These are phyloP conservation scores for Dasypus novemcinctus DNA, from an alignment of 2,113 vertebrate species.

Conservation along the genomic window DNA sequence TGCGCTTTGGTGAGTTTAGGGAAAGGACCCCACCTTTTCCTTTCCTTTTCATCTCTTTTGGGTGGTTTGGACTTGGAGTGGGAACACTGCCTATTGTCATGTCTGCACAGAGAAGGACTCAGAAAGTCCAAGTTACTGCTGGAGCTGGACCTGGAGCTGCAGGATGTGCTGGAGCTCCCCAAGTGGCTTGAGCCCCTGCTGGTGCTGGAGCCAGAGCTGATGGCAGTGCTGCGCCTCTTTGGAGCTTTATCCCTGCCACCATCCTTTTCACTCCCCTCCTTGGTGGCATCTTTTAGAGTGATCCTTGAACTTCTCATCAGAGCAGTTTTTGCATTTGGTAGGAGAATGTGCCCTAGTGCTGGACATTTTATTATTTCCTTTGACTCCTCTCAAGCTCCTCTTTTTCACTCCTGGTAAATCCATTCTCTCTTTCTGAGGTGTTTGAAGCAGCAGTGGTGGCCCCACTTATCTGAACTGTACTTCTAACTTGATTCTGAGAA, in stretches of 20 bases:
- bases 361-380: conserved; percentile 82
- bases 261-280: conserved; percentile 92
- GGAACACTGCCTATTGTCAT: too few relatives aligned
- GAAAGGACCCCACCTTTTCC: too few relatives aligned
- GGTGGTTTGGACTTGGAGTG: too few relatives aligned
- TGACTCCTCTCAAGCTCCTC: conserved; percentile 83
- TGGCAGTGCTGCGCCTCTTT: conserved; percentile 95
- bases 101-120: too few relatives aligned
- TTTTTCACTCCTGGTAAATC: conserved; percentile 84
- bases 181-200: conserved; percentile 96
- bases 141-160: conserved; percentile 94
- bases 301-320: conserved; percentile 95
- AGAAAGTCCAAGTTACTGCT: conserved; percentile 95
- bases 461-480: conserved; percentile 81
- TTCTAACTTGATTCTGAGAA: conserved; percentile 80
- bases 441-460: conserved; percentile 77
- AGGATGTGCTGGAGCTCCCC: conserved; percentile 94
- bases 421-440: conserved; percentile 78
- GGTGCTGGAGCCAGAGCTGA: conserved; percentile 94
- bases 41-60: too few relatives aligned
- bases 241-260: conserved; percentile 92
- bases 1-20: too few relatives aligned
- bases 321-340: conserved; percentile 94
- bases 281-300: conserved; percentile 89
- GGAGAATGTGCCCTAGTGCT: conserved; percentile 87